Evolutionary conservation across 2,113 vertebrate species (phyloP).

Genomic region (Amblyornis subalaris): DNA sequence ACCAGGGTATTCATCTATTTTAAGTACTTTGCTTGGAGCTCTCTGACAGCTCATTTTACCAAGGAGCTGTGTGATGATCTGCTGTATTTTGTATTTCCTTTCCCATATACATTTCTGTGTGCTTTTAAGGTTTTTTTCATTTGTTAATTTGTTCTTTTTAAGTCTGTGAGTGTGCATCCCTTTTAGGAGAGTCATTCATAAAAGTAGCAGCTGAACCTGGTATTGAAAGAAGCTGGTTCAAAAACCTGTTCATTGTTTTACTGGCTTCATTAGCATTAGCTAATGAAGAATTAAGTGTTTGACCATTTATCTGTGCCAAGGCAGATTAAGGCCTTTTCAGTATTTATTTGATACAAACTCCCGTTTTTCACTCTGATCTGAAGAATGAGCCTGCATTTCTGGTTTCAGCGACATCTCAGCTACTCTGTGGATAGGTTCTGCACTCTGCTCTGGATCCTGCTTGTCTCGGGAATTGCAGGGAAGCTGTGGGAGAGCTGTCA

Average conservation of each 20-base stretch:
- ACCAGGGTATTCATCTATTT: slow-evolving; percentile 9
- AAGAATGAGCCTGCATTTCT: not conserved
- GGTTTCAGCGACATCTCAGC: not conserved
- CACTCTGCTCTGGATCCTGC: not conserved
- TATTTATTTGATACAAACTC: not conserved
- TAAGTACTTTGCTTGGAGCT: not conserved
- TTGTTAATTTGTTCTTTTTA: not conserved
- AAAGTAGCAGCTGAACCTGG: not conserved
- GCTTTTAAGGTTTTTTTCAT: not conserved
- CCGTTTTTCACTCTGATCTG: not conserved
- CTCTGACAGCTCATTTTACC: not conserved
- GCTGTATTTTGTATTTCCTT: slow-evolving; percentile 5
- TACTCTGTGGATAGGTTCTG: fast-evolving
- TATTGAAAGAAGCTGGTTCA: not conserved
- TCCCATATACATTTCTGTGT: not conserved
- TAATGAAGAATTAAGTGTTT: not conserved
- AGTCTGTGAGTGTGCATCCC: not conserved
- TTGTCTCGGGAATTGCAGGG: not conserved
- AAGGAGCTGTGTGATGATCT: not conserved
- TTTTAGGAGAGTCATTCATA: not conserved
- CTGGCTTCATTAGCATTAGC: not conserved
- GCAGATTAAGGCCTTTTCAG: not conserved
- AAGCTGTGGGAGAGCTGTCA: fast-evolving
- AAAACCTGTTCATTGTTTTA: not conserved
- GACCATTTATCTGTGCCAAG: not conserved